Evolutionary conservation across 2,888 invertebrate species (phyloP).

Genomic region (Aphrophora alni): DNA sequence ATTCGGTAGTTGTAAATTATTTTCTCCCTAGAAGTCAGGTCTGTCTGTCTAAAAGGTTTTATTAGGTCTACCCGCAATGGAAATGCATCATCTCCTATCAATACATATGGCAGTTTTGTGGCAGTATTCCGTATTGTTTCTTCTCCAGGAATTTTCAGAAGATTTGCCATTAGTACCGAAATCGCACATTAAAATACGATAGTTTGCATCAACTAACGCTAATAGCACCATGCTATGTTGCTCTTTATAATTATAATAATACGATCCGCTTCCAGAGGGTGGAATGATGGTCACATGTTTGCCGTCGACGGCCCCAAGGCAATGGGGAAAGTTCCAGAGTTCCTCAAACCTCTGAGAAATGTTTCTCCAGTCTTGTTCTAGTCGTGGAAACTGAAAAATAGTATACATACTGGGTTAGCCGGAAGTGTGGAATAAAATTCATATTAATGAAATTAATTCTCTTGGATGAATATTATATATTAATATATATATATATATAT

Average conservation of each 20-base stretch:
- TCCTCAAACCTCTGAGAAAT: not conserved
- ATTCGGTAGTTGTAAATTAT: not conserved
- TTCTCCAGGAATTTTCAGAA: not conserved
- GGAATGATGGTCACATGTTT: not conserved
- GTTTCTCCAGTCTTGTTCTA: not conserved
- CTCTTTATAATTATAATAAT: not conserved
- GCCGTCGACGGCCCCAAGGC: not conserved
- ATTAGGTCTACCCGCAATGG: conserved; percentile 20
- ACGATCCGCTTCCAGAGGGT: not conserved
- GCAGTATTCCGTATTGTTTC: not conserved
- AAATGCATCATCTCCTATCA: conserved; percentile 32
- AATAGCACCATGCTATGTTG: not conserved
- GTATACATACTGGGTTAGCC: no score
- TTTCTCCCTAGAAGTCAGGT: not conserved
- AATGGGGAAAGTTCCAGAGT: not conserved
- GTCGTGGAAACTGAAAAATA: not conserved
- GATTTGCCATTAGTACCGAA: not conserved
- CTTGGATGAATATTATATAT: no score
- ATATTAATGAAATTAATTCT: no score
- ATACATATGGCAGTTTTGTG: conserved; percentile 17
- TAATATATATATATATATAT: no score
- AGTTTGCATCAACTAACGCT: not conserved
- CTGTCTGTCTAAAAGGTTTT: conserved; percentile 17
- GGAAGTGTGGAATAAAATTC: no score
- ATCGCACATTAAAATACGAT: not conserved